Evolutionary conservation across 2,797 vertebrate genomes (phyloP).

Genomic region (Crenichthys baileyi): DNA sequence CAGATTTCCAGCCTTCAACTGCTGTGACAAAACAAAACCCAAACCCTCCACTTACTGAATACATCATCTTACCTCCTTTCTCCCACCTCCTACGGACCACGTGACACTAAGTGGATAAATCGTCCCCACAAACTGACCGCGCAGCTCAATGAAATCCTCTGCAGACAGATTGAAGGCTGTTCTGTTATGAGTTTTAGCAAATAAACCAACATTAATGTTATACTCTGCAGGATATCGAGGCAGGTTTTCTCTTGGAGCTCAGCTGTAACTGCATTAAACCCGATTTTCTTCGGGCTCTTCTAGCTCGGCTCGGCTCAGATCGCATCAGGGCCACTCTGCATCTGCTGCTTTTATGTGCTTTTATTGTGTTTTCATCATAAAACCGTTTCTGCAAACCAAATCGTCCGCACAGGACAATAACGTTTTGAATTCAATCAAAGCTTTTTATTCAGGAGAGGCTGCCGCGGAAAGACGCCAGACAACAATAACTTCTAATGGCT

Average conservation of each 20-base stretch:
- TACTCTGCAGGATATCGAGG: conserved; percentile 19
- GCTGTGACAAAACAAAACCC: background rate
- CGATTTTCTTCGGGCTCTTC: conserved; percentile 19
- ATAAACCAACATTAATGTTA: background rate
- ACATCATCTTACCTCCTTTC: background rate
- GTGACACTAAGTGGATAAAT: background rate
- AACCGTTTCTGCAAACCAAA: conserved; percentile 55
- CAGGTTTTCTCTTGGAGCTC: conserved; percentile 28
- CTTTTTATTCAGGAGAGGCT: conserved; percentile 48
- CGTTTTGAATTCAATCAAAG: conserved; percentile 51
- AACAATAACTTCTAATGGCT: conserved; percentile 65
- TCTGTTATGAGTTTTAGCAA: conserved; percentile 1
- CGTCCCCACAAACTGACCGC: background rate
- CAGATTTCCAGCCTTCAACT: background rate
- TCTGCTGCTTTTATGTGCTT: conserved; percentile 52
- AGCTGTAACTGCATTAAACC: background rate
- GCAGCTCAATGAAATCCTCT: background rate
- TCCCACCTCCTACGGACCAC: background rate
- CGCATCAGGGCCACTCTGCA: conserved; percentile 44
- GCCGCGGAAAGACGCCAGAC: conserved; percentile 20
- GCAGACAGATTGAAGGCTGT: background rate
- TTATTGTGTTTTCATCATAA: conserved; percentile 62
- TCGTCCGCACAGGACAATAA: conserved; percentile 50
- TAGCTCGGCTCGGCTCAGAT: conserved; percentile 10
- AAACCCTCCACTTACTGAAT: background rate